A percentile compares a stretch with the other conserved stretches of the same genome.
Conservation (phyloP, 2,888 invertebrate genomes). For the Eupithecia vulgata region DNA sequence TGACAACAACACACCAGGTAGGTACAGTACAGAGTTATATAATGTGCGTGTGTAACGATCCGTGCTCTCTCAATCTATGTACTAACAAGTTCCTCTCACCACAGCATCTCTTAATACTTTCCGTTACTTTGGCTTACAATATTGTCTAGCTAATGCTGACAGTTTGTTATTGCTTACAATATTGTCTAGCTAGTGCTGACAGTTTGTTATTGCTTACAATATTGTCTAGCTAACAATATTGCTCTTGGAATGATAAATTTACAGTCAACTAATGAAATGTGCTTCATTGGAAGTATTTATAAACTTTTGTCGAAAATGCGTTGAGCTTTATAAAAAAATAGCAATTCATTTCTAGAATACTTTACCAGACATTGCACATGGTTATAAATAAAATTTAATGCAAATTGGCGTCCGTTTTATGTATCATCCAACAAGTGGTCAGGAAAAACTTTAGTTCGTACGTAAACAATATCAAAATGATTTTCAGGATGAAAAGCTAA, state of each 20-base stretch:
- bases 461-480: slow-evolving; percentile 41
- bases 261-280: slow-evolving; percentile 18
- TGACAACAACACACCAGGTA: neutral
- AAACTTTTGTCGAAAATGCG: neutral
- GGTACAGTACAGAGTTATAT: slow-evolving; percentile 28
- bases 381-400: neutral
- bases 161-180: slow-evolving; percentile 37
- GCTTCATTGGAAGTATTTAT: neutral
- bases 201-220: slow-evolving; percentile 37
- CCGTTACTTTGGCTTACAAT: slow-evolving; percentile 70
- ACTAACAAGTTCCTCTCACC: slow-evolving; percentile 50
- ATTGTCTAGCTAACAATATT: slow-evolving; percentile 42
- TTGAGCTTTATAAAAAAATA: neutral
- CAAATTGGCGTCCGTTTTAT: neutral
- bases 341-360: neutral
- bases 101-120: slow-evolving; percentile 70
- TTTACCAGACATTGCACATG: neutral
- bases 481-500: slow-evolving; percentile 24
- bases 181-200: slow-evolving; percentile 41
- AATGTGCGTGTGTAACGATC: slow-evolving; percentile 36
- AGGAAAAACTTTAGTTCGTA: slow-evolving; percentile 2
- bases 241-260: slow-evolving; percentile 31
- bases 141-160: slow-evolving; percentile 41
- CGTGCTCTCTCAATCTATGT: slow-evolving; percentile 48
- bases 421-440: neutral